Percentiles rank a stretch among this genome's conserved stretches.
Evolutionary conservation across 1,140 invertebrate species (phyloP).

Genomic region (Zophobas morio): DNA sequence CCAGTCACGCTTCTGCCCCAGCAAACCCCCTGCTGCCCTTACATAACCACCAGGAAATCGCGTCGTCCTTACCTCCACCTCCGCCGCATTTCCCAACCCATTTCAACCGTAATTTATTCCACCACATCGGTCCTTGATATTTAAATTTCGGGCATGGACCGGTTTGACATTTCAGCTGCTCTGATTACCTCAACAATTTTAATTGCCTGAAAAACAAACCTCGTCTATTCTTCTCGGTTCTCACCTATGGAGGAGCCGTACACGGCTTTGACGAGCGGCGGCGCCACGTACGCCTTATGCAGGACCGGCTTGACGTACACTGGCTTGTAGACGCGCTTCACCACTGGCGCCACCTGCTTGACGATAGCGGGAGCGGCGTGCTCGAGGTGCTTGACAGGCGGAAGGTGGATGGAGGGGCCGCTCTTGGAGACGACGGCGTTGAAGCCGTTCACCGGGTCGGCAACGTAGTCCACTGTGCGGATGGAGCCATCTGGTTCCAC

Average conservation of each 20-base stretch:
- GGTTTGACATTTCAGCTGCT: slow-evolving; percentile 11
- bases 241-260: slow-evolving; percentile 51
- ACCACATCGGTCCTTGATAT: not conserved
- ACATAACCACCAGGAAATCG: too few relatives aligned
- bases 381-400: slow-evolving; percentile 31
- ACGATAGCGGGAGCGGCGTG: slow-evolving; percentile 28
- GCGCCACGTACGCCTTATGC: slow-evolving; percentile 37
- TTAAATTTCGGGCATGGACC: not conserved
- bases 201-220: slow-evolving; percentile 1
- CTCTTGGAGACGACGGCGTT: slow-evolving; percentile 55
- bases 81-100: not conserved
- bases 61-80: too few relatives aligned
- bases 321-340: slow-evolving; percentile 5
- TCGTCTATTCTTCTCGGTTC: not conserved
- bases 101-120: not conserved
- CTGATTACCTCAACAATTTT: not conserved
- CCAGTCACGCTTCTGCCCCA: too few relatives aligned
- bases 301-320: slow-evolving; percentile 44
- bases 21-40: too few relatives aligned
- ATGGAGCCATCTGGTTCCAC: slow-evolving; percentile 76
- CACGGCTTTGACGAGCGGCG: slow-evolving; percentile 45
- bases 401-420: slow-evolving; percentile 50
- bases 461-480: slow-evolving; percentile 70
- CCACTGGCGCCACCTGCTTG: slow-evolving; percentile 44
- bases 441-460: slow-evolving; percentile 69